phyloP scores from a whole-genome alignment of 2,113 vertebrate species.

The Macquaria australasica region DNA sequence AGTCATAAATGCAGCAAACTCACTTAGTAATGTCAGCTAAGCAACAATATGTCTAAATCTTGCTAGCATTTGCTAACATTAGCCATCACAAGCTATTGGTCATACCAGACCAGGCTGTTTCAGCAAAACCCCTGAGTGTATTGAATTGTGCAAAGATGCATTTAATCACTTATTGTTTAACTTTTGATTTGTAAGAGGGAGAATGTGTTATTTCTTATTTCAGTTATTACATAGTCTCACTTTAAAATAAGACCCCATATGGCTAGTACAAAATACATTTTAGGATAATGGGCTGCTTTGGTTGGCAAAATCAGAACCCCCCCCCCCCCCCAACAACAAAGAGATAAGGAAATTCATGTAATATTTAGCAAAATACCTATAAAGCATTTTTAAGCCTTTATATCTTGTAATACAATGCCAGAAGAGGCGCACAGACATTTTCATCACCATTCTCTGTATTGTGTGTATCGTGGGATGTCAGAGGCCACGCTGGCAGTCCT shows the following conservation, averaged over 20 bases:
- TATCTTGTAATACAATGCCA: neutral
- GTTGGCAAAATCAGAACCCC: too few species aligned
- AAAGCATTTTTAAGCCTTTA: neutral
- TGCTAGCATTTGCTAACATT: neutral
- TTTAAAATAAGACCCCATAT: neutral
- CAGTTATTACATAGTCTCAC: neutral
- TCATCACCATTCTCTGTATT: constrained; percentile 15
- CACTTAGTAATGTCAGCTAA: too few species aligned
- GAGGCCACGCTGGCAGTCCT: neutral
- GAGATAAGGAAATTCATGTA: constrained; percentile 2
- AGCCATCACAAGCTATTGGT: neutral
- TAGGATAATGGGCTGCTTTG: neutral
- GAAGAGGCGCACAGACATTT: neutral
- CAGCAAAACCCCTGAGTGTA: neutral
- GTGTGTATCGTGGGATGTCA: constrained; percentile 10
- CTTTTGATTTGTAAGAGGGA: neutral
- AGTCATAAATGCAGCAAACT: neutral
- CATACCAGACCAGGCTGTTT: neutral
- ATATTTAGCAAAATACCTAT: neutral
- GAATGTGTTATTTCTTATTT: neutral
- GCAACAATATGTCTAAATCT: neutral
- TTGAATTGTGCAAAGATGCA: constrained; percentile 4
- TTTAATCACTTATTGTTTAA: constrained; percentile 20
- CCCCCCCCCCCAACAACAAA: too few species aligned
- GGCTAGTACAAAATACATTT: neutral